Base-by-base conservation (phyloP, 2,113 vertebrate genomes). In the Odontesthes bonariensis region DNA sequence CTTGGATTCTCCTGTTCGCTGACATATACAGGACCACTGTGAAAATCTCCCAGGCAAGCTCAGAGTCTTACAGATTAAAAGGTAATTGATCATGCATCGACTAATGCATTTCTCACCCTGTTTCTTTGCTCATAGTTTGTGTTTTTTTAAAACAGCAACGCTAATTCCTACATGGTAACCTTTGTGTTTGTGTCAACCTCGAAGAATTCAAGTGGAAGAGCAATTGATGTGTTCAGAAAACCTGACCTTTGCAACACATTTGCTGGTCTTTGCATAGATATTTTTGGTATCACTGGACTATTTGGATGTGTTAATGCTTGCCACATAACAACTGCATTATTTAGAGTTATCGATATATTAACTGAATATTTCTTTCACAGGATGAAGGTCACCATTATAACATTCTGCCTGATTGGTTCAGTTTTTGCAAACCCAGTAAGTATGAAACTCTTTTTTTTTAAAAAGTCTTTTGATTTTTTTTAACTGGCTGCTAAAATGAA, bases 391-490 rank as follows among this genome's bases (percentile, higher is more conserved):
- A 22, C 20, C 32, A 74, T 91, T 8, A 58, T 92, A 38, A 73
- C 61, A 11, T 68, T 92, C 83, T 93, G 84, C 82, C 78, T 93
- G 58, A 67, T 92, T 68, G 91, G 90, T 73, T 75, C 77, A 35
- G 62, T 85, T 62, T 80, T 86, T 82, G 75, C 92, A 68, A 92
- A 79, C 23, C 90, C 92, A 22, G 92, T 93, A 73, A 92, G 91
- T 91, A 74, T 58, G 12, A 73, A 40, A 53, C n/a, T 8, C 1
- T n/a, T 42, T n/a, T 8, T 1, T n/a, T 42, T 5, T 11, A 13
- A 44, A 44, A 38, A 38, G 10, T 38, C 2, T 38, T 38, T 14
- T 42, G 33, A 33, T 14, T 12, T 42, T 12, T 42, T 42, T 8
- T 14, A 42, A 42, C 44, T 14, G 3, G 58, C 14, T 42, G 22